These are phyloP conservation scores for Urophycis tenuis DNA, from an alignment of 2,797 vertebrate genomes.

Conservation along the genomic window DNA sequence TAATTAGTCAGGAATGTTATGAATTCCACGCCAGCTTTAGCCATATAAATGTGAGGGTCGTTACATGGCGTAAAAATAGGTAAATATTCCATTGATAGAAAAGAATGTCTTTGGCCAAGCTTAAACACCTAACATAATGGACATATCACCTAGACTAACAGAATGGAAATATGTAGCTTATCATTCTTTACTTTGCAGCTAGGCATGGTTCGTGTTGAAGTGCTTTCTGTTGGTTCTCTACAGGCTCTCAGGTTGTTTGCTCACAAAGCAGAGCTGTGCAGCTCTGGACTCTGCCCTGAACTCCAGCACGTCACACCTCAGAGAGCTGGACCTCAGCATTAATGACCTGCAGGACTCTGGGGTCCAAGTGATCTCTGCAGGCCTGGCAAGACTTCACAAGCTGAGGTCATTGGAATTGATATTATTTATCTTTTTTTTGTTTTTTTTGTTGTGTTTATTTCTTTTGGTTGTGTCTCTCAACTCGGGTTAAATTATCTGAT, in stretches of 20 bases:
- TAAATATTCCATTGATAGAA: too few relatives aligned
- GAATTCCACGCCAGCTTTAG: too few relatives aligned
- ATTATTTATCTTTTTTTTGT: background rate
- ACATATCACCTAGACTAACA: too few relatives aligned
- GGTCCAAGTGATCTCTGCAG: background rate
- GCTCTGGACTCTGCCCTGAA: background rate
- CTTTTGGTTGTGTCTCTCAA: too few relatives aligned
- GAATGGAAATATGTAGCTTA: too few relatives aligned
- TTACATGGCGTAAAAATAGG: too few relatives aligned
- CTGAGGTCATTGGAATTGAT: background rate
- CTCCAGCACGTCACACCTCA: constrained; percentile 1
- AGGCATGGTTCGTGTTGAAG: background rate
- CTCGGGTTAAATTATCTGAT: too few relatives aligned
- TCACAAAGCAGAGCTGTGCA: background rate
- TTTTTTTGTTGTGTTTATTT: background rate
- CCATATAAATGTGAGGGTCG: too few relatives aligned
- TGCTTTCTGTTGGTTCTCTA: background rate
- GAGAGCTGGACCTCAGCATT: constrained; percentile 7
- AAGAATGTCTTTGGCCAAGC: too few relatives aligned
- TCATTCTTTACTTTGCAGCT: too few relatives aligned
- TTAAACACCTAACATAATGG: too few relatives aligned
- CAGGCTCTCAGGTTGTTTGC: background rate
- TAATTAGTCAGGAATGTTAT: too few relatives aligned
- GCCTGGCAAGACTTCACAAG: background rate
- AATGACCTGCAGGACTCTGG: constrained; percentile 4